Percentiles rank a stretch among this genome's conserved stretches.
Evolutionary conservation across 1,140 invertebrate species (phyloP).

Genomic region (Drosophila oshimai): DNA sequence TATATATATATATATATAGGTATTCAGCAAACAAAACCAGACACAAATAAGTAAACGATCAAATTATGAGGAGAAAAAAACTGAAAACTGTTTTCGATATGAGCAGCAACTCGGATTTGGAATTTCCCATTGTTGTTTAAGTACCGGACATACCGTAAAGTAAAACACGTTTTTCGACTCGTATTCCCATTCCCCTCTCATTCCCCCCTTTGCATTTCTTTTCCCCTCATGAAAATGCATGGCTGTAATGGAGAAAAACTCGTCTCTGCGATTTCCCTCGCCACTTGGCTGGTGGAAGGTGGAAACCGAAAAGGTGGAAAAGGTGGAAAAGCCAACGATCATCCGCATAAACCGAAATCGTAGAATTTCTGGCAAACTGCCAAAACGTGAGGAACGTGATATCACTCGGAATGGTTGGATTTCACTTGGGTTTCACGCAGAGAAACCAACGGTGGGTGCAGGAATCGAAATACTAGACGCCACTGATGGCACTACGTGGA

Average conservation of each 20-base stretch:
- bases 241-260: slow-evolving; percentile 18
- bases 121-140: slow-evolving; percentile 38
- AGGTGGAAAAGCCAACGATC: slow-evolving; percentile 7
- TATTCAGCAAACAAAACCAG: not conserved
- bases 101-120: no score
- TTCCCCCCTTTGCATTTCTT: slow-evolving; percentile 9
- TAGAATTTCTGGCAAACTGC: slow-evolving; percentile 35
- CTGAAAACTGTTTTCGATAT: slow-evolving; percentile 11
- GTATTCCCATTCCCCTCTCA: slow-evolving; percentile 10
- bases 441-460: not conserved
- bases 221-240: slow-evolving; percentile 31
- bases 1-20: not conserved
- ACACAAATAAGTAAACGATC: not conserved
- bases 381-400: slow-evolving; percentile 47
- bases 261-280: slow-evolving; percentile 28
- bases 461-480: not conserved
- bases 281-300: slow-evolving; percentile 1
- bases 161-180: slow-evolving; percentile 40
- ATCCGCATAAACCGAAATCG: slow-evolving; percentile 8
- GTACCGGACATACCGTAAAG: slow-evolving; percentile 38
- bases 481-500: slow-evolving; percentile 1
- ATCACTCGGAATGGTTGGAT: slow-evolving; percentile 19
- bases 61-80: no score
- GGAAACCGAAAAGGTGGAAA: slow-evolving; percentile 1
- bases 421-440: slow-evolving; percentile 5